phyloP scores from a whole-genome alignment of 2,888 invertebrate species.

The Willowsia nigromaculata region DNA sequence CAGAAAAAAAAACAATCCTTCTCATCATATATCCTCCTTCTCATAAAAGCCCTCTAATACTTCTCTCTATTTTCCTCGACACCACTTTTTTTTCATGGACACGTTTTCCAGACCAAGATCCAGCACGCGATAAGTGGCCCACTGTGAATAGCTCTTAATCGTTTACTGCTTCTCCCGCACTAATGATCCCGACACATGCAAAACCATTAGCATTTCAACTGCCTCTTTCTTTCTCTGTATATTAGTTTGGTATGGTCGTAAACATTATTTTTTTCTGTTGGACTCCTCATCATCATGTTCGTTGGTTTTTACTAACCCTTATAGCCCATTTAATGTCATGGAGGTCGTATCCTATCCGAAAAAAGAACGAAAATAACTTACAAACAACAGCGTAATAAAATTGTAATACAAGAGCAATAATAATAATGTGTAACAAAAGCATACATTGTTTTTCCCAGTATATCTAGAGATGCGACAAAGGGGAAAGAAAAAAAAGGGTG shows the following conservation, averaged over 20 bases:
- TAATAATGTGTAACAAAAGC: no score
- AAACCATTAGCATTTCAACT: conserved; percentile 71
- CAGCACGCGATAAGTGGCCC: conserved; percentile 76
- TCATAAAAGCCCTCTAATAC: no score
- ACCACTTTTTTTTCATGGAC: no score
- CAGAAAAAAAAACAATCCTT: no score
- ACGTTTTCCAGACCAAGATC: no score
- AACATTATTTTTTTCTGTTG: conserved; percentile 28
- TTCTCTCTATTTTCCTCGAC: no score
- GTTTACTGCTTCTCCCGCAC: conserved; percentile 75
- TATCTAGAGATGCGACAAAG: background rate
- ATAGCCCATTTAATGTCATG: conserved; percentile 66
- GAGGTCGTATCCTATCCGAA: conserved; percentile 46
- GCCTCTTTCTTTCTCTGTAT: no score
- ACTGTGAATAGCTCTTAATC: conserved; percentile 78
- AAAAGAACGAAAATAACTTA: background rate
- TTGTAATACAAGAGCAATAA: background rate
- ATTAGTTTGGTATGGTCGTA: no score
- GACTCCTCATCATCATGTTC: background rate
- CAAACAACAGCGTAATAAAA: conserved; percentile 6
- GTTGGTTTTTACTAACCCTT: conserved; percentile 69
- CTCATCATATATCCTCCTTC: no score
- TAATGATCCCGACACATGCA: conserved; percentile 77
- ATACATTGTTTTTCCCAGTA: background rate
- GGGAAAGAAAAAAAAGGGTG: no score